Evolutionary conservation across 2,797 vertebrate species (phyloP).

Genomic region (Hydrocynus forskahlii): DNA sequence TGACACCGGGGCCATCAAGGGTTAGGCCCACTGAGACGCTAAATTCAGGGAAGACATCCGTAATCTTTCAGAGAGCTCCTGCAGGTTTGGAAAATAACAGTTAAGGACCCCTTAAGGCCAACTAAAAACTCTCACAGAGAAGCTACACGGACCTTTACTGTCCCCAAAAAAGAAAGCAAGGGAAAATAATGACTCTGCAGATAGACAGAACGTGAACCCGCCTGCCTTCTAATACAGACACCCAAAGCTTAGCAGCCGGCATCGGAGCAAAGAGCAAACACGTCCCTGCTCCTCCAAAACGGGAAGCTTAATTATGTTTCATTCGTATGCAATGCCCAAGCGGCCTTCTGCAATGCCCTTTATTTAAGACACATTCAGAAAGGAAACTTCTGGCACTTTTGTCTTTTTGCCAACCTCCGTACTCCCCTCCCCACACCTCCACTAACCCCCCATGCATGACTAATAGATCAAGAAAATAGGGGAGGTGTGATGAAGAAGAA

Average conservation of each 20-base stretch:
- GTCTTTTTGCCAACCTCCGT: constrained; percentile 55
- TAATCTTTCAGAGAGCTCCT: not conserved
- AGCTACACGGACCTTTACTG: not conserved
- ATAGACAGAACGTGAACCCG: not conserved
- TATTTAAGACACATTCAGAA: constrained; percentile 50
- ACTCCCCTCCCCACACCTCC: not conserved
- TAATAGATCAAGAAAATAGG: constrained; percentile 53
- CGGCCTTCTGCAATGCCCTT: constrained; percentile 52
- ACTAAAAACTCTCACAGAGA: not conserved
- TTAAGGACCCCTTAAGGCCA: not conserved
- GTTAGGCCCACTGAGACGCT: not conserved
- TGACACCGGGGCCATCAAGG: not conserved
- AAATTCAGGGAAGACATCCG: not conserved
- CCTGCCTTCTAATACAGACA: not conserved
- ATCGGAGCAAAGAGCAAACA: constrained; percentile 19
- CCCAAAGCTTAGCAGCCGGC: not conserved
- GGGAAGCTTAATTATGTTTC: constrained; percentile 43
- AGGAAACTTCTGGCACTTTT: constrained; percentile 59
- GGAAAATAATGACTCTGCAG: not conserved
- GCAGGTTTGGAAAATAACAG: constrained; percentile 18
- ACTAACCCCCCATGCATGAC: constrained; percentile 52
- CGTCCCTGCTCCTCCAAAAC: constrained; percentile 1
- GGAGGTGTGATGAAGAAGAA: constrained; percentile 45
- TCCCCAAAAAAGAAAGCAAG: not conserved
- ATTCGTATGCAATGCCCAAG: constrained; percentile 50